Base-by-base conservation (phyloP, 2,888 invertebrate species). In the Platycheirus rosarum region DNA sequence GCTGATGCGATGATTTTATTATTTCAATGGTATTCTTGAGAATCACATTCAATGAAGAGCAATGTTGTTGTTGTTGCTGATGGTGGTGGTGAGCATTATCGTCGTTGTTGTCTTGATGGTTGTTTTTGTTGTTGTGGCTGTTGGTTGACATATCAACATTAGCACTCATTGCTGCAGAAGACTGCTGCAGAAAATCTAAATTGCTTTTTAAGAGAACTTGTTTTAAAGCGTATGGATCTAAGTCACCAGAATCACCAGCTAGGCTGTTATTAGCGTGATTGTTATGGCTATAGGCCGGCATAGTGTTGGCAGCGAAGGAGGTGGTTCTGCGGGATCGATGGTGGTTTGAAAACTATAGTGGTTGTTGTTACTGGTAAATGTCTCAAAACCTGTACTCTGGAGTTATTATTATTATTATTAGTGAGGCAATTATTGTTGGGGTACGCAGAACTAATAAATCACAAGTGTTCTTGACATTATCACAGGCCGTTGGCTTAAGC, bases 171-270 rank as follows among this genome's bases (percentile, higher is more conserved):
- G 49, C 16, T n/a, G 70, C 37, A 14, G 76, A 42, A 14, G 69
- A 62, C 66, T 77, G 82, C 60, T 71, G 84, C 69, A 86, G 73
- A 76, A 85, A 85, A 37, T 85, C 85, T 84, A 86, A 84, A 85
- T 85, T 86, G 77, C 71, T 78, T 85, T 86, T 86, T 65, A 84
- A 84, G 29, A 86, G 76, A 85, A 86, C 85, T 84, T 85, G 85
- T 85, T 84, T 86, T 84, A 86, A 85, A 85, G 85, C 79, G 70
- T 85, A 86, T 85, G 85, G 79, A 85, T 85, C 77, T 80, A 85
- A 84, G 82, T 85, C 85, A 85, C 73, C 77, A 84, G 63, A 78
- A 80, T 74, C 70, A 84, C 70, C 74, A 71, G 65, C 69, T 84
- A 78, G 74, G 46, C 75, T 80, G 80, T 80, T 75, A 75, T 84